Evolutionary conservation across 2,113 vertebrate genomes (phyloP), one percentile per base, ranked within the genome.

Genomic region (Salminus brasiliensis): DNA sequence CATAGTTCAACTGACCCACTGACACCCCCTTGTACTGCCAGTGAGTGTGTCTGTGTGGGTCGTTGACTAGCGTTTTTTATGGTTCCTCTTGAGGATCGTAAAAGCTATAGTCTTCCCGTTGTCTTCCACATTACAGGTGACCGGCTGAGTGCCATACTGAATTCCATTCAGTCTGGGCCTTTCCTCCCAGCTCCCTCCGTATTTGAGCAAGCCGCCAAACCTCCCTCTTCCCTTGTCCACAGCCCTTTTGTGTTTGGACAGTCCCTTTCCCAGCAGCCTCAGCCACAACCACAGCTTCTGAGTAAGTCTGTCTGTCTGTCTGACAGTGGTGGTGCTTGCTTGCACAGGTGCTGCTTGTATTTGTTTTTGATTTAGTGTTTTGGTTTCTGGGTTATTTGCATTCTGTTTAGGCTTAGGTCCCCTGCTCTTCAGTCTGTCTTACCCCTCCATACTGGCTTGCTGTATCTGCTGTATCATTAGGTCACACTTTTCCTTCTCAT

Each of bases 181-280:
- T 96, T 95, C 95, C 95, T 96, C 95, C 95, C 96, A 95, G 96
- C 96, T 97, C 94, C 97, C 95, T 96, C 96, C 94, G 93, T 97
- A 94, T 97, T 97, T 96, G 96, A 98, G 94, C 97, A 98, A 97
- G 96, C 96, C 93, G 95, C 97, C 95, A 97, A 98, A 94, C 92
- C 94, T 95, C 95, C 95, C 95, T 95, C 93, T 94, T 98, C 97
- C 96, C 96, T 96, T 96, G 95, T 97, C 94, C 96, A 98, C 95
- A 97, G 97, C 92, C 97, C 98, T 96, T 99, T 99, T 99, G 97
- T 99, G 96, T 99, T 99, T 93, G 97, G 98, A 97, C 97, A 99
- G 85, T 95, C 96, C 97, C 96, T 96, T 94, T 95, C 98, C 96
- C 97, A 98, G 96, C 96, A 97, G 93, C 97, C 95, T 96, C 97